Evolutionary conservation across 2,113 vertebrate genomes (phyloP).

Genomic region (Oceanodroma tethys): DNA sequence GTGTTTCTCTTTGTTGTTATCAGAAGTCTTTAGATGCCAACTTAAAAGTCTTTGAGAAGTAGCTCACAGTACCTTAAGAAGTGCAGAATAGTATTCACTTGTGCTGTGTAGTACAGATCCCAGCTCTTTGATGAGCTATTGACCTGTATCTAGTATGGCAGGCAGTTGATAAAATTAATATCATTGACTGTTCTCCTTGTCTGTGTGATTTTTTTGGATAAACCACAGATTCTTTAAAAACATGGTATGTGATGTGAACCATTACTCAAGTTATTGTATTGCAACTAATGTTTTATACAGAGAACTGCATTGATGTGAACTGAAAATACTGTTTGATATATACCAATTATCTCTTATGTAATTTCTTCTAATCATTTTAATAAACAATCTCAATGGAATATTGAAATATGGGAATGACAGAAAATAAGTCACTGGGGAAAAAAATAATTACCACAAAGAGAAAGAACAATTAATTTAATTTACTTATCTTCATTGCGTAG

Average conservation of each 20-base stretch:
- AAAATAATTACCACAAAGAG: neutral
- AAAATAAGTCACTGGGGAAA: neutral
- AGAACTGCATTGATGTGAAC: neutral
- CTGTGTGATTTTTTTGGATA: neutral
- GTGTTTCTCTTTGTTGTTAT: neutral
- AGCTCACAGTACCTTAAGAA: neutral
- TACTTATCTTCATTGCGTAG: neutral
- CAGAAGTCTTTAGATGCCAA: neutral
- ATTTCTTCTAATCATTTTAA: neutral
- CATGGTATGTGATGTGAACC: neutral
- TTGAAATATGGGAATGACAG: neutral
- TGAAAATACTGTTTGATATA: neutral
- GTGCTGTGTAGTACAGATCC: neutral
- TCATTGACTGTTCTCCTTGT: neutral
- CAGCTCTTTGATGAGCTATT: neutral
- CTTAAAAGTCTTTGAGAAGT: neutral
- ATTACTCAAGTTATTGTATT: neutral
- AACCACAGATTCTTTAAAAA: conserved; percentile 1
- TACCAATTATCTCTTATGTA: neutral
- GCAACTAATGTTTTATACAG: neutral
- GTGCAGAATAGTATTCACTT: neutral
- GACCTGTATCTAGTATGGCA: neutral
- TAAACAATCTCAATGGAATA: neutral
- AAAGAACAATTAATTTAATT: neutral
- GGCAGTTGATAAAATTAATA: conserved; percentile 7